Conservation (phyloP, 2,797 vertebrate species). For the Botia kubotai region DNA sequence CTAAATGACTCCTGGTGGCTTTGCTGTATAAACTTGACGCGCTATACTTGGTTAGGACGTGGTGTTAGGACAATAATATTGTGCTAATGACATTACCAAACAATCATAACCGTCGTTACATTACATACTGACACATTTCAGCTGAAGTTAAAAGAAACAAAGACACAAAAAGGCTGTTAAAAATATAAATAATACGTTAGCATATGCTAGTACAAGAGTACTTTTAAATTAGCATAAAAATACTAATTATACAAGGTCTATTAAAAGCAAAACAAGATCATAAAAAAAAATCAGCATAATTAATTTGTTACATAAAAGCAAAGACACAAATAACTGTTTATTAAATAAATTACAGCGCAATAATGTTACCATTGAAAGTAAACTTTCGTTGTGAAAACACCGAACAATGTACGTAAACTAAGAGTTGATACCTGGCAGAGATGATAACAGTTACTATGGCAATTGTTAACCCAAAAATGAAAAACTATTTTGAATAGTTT, state of each 20-base stretch:
- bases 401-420: background rate
- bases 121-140: conserved; percentile 21
- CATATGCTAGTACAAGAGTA: conserved; percentile 20
- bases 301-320: conserved; percentile 5
- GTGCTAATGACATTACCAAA: conserved; percentile 59
- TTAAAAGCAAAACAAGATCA: conserved; percentile 13
- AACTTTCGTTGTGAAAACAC: background rate
- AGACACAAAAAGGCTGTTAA: conserved; percentile 1
- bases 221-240: conserved; percentile 28
- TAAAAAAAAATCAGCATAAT: conserved; percentile 10
- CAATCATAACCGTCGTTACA: conserved; percentile 52
- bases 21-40: background rate
- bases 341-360: conserved; percentile 14
- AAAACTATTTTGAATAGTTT: background rate
- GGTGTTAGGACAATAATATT: conserved; percentile 16
- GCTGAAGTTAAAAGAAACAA: background rate
- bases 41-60: background rate
- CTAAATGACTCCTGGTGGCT: background rate
- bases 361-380: background rate
- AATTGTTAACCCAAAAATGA: background rate
- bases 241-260: conserved; percentile 2
- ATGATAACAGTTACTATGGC: background rate
- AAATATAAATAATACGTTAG: conserved; percentile 28
- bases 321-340: background rate
- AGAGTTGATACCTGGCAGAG: background rate